phyloP scores from a whole-genome alignment of 2,113 vertebrate species.

The Jacana jacana region DNA sequence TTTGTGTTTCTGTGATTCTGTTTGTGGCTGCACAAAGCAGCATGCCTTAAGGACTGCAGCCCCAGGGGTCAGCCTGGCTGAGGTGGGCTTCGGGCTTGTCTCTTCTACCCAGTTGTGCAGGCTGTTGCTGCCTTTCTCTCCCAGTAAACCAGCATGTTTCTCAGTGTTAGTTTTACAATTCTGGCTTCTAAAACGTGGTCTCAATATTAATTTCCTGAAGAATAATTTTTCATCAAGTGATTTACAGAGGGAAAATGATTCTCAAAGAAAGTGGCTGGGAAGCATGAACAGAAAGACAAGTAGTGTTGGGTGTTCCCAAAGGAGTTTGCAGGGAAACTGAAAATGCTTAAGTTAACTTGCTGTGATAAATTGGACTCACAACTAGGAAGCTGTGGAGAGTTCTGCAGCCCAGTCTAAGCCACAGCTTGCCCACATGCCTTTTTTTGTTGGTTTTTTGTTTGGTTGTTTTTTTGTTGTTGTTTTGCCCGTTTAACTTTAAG shows the following conservation, averaged over 20 bases:
- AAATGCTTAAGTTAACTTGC: neutral
- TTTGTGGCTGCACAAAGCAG: neutral
- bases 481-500: neutral
- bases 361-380: neutral
- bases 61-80: rapidly evolving
- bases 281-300: neutral
- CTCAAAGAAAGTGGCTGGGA: neutral
- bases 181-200: neutral
- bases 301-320: neutral
- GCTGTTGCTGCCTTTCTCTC: neutral
- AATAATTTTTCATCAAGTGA: slow-evolving; percentile 14
- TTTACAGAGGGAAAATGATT: neutral
- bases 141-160: neutral
- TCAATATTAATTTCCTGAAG: neutral
- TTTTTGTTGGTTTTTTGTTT: no score
- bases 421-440: neutral
- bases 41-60: rapidly evolving
- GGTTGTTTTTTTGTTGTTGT: no score
- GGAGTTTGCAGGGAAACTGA: neutral
- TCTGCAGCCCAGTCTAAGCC: neutral
- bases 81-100: rapidly evolving
- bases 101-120: neutral
- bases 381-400: neutral
- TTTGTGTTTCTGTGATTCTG: no score
- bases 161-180: neutral